Conservation (phyloP, 2,888 invertebrate species). For the Chymomyza amoena region DNA sequence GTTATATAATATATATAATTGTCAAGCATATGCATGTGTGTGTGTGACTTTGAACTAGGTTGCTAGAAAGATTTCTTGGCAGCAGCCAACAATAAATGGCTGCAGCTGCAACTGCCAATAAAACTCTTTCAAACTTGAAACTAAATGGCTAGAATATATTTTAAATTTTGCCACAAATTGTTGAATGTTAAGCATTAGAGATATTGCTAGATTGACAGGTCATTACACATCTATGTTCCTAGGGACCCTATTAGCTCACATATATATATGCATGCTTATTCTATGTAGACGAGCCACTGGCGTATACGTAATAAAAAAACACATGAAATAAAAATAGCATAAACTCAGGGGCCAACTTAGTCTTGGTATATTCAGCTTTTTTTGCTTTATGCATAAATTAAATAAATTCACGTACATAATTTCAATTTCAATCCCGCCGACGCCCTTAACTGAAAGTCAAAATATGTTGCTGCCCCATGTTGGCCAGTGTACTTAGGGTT, state of each 20-base stretch:
- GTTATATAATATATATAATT: not conserved
- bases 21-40: not conserved
- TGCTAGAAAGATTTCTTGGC: conserved; percentile 54
- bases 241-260: not conserved
- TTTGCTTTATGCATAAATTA: not conserved
- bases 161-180: conserved; percentile 43
- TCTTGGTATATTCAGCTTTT: not conserved
- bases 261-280: not conserved
- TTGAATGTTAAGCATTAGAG: too few species aligned
- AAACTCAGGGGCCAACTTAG: not conserved
- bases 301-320: too few species aligned
- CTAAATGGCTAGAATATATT: conserved; percentile 32
- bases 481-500: conserved; percentile 20
- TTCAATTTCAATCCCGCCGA: not conserved
- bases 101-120: conserved; percentile 26
- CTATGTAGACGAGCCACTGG: not conserved
- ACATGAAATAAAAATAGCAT: not conserved
- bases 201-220: not conserved
- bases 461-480: conserved; percentile 3
- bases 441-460: conserved; percentile 22
- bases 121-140: not conserved
- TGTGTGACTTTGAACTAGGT: conserved; percentile 27
- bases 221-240: not conserved
- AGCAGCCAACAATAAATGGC: too few species aligned
- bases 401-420: not conserved